Base-by-base conservation (phyloP, 2,888 invertebrate species). In the Plagodis pulveraria region DNA sequence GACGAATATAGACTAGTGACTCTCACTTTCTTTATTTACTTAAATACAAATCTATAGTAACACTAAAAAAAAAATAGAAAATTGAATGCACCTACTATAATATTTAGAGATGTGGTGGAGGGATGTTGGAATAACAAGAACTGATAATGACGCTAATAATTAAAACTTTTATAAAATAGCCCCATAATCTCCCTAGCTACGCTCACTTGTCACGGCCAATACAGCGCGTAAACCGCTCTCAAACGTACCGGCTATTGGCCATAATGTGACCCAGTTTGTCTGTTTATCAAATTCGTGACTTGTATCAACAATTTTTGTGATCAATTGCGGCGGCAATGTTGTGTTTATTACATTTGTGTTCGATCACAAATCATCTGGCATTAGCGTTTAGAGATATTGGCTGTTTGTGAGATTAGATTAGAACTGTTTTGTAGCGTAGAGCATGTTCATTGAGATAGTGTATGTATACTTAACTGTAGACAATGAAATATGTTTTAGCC, bases 251-350 rank as follows among this genome's bases (percentile, higher is more conserved):
- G 63, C 66, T 70, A 74, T 76, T 76, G 74, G 61, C 69, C 70
- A 70, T 71, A 74, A 78, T 81, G 80, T 73, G 73, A 82, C 72
- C 78, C 80, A 73, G 78, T 83, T 83, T 77, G 10, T 77, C 74
- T 78, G 77, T 81, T 81, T 87, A 87, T 84, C 83, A 83, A 80
- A 83, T 78, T 81, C 88, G 89, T 89, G 89, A 87, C 86, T 78
- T 67, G 84, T 77, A 70, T 81, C 66, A 68, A 73, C 74, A 80
- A 83, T 71, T 65, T 72, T 72, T 70, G 70, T 72, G 65, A 56
- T 59, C 52, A 63, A 60, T 63, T 43, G 51, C 50, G 46, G 42
- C 52, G 58, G 53, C 56, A 61, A 59, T 67, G 59, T 70, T 65
- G 62, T 67, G 70, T 75, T 70, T 76, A 75, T 76, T 71, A 69